Evolutionary conservation across 2,113 vertebrate genomes (phyloP).

Genomic region (Mormyrus lacerda): DNA sequence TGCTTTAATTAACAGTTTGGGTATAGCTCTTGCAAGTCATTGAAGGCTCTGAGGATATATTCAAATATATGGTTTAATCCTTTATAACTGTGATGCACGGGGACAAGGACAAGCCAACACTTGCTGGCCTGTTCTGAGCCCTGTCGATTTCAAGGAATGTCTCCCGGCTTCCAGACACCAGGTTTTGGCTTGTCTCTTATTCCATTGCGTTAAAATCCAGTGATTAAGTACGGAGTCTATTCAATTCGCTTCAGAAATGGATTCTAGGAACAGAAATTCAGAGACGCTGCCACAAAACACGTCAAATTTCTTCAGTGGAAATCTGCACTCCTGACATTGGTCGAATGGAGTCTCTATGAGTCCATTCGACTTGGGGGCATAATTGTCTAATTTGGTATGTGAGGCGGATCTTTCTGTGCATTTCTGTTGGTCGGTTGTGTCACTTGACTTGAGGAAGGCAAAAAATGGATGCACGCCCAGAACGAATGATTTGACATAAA

Average conservation of each 20-base stretch:
- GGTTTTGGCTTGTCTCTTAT: neutral
- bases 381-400: neutral
- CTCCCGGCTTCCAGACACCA: neutral
- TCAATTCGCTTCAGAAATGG: neutral
- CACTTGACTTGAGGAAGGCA: neutral
- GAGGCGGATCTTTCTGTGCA: neutral
- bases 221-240: neutral
- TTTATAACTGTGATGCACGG: neutral
- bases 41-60: neutral
- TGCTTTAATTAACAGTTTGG: neutral
- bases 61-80: neutral
- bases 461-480: neutral
- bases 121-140: neutral
- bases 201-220: neutral
- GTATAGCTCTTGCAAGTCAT: neutral
- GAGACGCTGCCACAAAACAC: neutral
- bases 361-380: neutral
- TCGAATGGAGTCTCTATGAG: neutral
- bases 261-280: neutral
- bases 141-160: neutral
- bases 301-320: neutral
- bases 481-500: neutral
- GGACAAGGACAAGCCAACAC: neutral
- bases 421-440: neutral
- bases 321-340: slow-evolving; percentile 1